Evolutionary conservation across 2,888 invertebrate genomes (phyloP).

Genomic region (Salpingus planirostris): DNA sequence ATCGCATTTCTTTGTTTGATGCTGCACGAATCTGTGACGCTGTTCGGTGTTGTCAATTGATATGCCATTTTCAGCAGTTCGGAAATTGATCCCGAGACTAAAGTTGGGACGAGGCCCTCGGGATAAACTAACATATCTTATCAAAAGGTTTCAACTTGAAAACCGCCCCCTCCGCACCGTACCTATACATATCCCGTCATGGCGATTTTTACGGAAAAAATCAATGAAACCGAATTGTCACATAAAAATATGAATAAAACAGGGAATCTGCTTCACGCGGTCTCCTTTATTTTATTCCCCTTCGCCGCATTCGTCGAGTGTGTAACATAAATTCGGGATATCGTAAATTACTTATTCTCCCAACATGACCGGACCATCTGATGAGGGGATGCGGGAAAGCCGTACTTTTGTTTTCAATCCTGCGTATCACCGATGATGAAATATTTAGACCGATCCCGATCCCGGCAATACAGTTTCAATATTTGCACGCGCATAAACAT

Average conservation of each 20-base stretch:
- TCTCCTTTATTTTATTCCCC: slow-evolving; percentile 4
- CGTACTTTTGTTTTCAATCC: slow-evolving; percentile 7
- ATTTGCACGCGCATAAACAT: slow-evolving; percentile 9
- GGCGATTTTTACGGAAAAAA: slow-evolving; percentile 12
- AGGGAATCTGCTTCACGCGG: slow-evolving; percentile 8
- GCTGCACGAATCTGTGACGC: slow-evolving; percentile 7
- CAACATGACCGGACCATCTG: slow-evolving; percentile 11
- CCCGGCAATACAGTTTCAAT: slow-evolving; percentile 7
- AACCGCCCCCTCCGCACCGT: no score
- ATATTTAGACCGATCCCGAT: slow-evolving; percentile 8
- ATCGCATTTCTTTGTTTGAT: slow-evolving; percentile 11
- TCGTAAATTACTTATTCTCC: slow-evolving; percentile 11
- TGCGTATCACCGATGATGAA: slow-evolving; percentile 6
- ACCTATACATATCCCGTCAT: slow-evolving; percentile 5
- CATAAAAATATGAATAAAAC: slow-evolving; percentile 12
- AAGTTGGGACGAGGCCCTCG: slow-evolving; percentile 15
- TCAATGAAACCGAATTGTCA: slow-evolving; percentile 8
- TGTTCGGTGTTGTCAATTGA: slow-evolving; percentile 20
- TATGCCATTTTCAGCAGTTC: slow-evolving; percentile 23
- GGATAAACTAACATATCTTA: slow-evolving; percentile 23
- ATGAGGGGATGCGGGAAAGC: no score
- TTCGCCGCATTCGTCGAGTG: slow-evolving; percentile 4
- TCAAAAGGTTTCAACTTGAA: slow-evolving; percentile 15
- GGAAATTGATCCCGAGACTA: slow-evolving; percentile 21
- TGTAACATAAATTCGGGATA: slow-evolving; percentile 11